Evolutionary conservation across 2,113 vertebrate species (phyloP), one percentile per base, ranked within the genome.

Genomic region (Antechinus flavipes): DNA sequence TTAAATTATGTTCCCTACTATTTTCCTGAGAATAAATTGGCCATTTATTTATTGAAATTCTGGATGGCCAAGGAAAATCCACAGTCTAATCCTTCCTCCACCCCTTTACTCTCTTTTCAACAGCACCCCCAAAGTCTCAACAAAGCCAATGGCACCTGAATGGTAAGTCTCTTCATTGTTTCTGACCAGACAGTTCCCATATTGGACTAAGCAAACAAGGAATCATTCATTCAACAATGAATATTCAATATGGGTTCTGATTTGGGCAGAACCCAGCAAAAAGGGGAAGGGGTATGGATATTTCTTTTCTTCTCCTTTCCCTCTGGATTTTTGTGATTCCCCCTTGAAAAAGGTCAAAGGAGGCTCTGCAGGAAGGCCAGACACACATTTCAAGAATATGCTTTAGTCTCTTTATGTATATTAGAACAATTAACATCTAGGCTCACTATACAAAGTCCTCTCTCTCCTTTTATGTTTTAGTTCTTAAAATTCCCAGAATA

Each of bases 401-500:
- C 97, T 97, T 94, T 97, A 96, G 94, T 98, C 97, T 98, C 94
- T 97, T 98, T 97, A 97, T 98, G 98, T 97, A 97, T 90, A 98
- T 96, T 96, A 97, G 97, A 98, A 98, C 98, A 98, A 98, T 98
- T 98, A 98, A 97, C 98, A 98, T 98, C 97, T 98, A 98, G 97
- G 97, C 98, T 98, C 97, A 96, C 97, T 97, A 98, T 96, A 98
- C 97, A 97, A 98, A 98, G 98, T 93, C 96, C 94, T 96, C 97
- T 98, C 98, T 97, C 98, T 97, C 96, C 97, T 98, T 98, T 97
- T 91, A 97, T 98, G 98, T 99, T 98, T 98, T 98, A 98, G 96
- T 98, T 98, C 97, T 98, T 98, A 97, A 98, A 98, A 99, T 98
- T 98, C 98, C 98, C 98, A 98, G 98, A 98, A 98, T 98, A 98